These are phyloP conservation scores for Centropus unirufus DNA, from an alignment of 2,113 vertebrate genomes.

Conservation along the genomic window DNA sequence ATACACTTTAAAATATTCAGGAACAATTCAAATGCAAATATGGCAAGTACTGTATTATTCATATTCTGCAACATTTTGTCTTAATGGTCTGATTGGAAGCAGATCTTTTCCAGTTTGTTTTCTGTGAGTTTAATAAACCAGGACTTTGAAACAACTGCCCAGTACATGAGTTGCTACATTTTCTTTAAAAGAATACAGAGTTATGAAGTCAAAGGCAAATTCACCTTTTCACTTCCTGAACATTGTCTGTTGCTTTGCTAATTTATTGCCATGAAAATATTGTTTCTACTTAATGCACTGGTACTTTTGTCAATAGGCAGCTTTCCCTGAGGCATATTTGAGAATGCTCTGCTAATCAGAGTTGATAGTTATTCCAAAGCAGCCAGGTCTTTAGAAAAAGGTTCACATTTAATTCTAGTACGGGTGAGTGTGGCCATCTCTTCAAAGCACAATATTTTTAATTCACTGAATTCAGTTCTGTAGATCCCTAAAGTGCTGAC, in stretches of 20 bases:
- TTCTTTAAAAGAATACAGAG: not conserved
- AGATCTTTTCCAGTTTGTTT: not conserved
- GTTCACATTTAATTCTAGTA: conserved; percentile 40
- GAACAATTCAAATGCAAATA: conserved; percentile 57
- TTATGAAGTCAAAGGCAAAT: conserved; percentile 10
- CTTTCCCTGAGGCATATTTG: conserved; percentile 66
- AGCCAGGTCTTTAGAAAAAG: conserved; percentile 49
- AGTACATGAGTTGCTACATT: not conserved
- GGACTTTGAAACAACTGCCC: not conserved
- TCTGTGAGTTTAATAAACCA: not conserved
- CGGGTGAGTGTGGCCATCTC: conserved; percentile 11
- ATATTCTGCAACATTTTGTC: not conserved
- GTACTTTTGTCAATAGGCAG: conserved; percentile 72
- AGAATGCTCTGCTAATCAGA: conserved; percentile 47
- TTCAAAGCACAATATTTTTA: conserved; percentile 55
- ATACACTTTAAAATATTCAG: conserved; percentile 41
- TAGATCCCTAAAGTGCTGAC: not conserved
- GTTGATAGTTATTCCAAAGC: conserved; percentile 61
- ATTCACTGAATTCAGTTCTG: conserved; percentile 27
- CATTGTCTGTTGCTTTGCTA: conserved; percentile 60
- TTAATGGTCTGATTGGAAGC: not conserved
- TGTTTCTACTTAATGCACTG: conserved; percentile 70
- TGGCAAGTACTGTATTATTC: not conserved
- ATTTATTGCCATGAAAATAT: conserved; percentile 74
- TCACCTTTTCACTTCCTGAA: conserved; percentile 58